Conservation (phyloP, 2,888 invertebrate species). For the Nephrotoma flavescens region DNA sequence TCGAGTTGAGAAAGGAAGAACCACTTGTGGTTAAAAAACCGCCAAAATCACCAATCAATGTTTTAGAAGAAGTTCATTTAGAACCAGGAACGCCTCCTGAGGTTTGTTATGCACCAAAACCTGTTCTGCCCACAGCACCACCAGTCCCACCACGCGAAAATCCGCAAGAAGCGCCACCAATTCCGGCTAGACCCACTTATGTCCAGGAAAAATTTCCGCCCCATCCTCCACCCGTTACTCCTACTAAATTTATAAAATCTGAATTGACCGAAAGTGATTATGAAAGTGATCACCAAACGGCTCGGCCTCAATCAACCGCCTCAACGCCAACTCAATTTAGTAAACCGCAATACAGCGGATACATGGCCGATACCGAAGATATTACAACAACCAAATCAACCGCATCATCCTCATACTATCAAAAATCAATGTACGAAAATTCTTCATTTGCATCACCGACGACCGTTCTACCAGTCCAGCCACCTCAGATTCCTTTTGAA, state of each 20-base stretch:
- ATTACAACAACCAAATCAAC: slow-evolving; percentile 34
- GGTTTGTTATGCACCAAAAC: slow-evolving; percentile 45
- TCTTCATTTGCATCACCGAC: neutral
- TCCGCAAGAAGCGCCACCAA: slow-evolving; percentile 29
- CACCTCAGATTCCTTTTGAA: neutral
- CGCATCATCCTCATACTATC: neutral
- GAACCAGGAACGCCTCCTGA: slow-evolving; percentile 54
- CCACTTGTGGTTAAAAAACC: slow-evolving; percentile 9
- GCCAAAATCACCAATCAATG: slow-evolving; percentile 13
- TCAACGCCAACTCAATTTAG: slow-evolving; percentile 36
- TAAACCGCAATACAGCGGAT: slow-evolving; percentile 39
- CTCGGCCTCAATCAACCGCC: slow-evolving; percentile 35
- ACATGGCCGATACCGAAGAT: slow-evolving; percentile 51
- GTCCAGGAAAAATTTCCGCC: slow-evolving; percentile 26
- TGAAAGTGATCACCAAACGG: slow-evolving; percentile 47
- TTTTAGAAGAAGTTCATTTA: slow-evolving; percentile 33
- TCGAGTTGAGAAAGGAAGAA: neutral
- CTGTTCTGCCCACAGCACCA: slow-evolving; percentile 34
- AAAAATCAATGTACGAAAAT: neutral
- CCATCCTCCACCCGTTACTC: slow-evolving; percentile 39
- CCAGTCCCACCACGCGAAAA: slow-evolving; percentile 30
- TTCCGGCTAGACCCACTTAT: slow-evolving; percentile 25
- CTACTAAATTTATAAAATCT: slow-evolving; percentile 40
- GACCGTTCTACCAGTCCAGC: neutral
- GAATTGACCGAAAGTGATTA: slow-evolving; percentile 49